Evolutionary conservation across 2,113 vertebrate genomes (phyloP), one percentile per base, ranked within the genome.

Genomic region (Thinocorus orbignyianus): DNA sequence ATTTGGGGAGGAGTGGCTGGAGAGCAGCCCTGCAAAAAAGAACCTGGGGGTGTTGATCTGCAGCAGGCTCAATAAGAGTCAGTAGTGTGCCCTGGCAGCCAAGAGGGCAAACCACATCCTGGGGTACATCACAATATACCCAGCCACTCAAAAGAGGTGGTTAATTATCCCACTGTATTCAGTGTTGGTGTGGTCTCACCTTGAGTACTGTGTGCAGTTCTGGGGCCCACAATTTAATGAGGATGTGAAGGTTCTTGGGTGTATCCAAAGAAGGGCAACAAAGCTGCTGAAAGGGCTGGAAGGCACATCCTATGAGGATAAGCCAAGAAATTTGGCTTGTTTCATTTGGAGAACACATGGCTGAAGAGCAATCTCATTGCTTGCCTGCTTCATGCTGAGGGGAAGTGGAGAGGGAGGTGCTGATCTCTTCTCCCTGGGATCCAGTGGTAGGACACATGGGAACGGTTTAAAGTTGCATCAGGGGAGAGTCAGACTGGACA

Each of bases 361-460:
- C 35, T 39, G 60, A 62, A 35, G 60, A 35, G 16, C 8, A 7
- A 39, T 17, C 14, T 61, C 24, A 39, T 62, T 61, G 35, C 25
- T 49, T 17, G 35, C 13, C 30, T 35, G 8, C 35, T 51, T 58
- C 22, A 15, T 42, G 77, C 51, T 33, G 11, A 81, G 20, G 11
- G 6, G 6, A 81, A 5, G 3, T 23, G 10, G 18, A 61, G 33
- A 46, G 16, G 7, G 15, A 74, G 23, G 12, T 61, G 15, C 28
- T 52, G 22, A 57, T 4, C 17, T 33, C 14, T 51, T 58, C 20
- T 65, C 31, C 22, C 11, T 33, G 23, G 26, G 3, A 74, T 54
- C n/a, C 33, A 60, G 22, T 6, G 15, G 20, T 2, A 52, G 23
- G 10, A n/a, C 3, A 4, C 0, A 0, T 51, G 17, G 6, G 11